Base-by-base conservation (phyloP, 2,797 vertebrate genomes). In the Peromyscus aztecus region DNA sequence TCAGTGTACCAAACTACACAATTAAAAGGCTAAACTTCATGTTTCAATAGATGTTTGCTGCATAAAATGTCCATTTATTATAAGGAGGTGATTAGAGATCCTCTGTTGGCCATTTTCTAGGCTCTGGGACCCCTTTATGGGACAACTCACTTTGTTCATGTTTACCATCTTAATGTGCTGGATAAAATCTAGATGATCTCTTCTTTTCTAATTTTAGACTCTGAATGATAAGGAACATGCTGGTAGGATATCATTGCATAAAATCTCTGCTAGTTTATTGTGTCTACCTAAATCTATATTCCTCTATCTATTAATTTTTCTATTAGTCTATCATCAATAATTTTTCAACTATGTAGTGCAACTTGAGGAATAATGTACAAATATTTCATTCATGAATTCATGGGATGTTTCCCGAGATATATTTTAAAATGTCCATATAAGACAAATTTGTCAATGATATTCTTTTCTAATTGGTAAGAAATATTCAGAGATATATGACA, bases 71-170 rank as follows among this genome's bases (percentile, higher is more conserved):
- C 34, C 29, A 83, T 27, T 29, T 77, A 1, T 8, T 23, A 31
- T 71, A 69, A 49, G 6, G 2, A 31, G 1, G 43, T 43, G 11
- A 71, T 10, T 16, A 43, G 6, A 55, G 2, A 23, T 43, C 4
- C 61, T 71, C 4, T 55, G 17, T 3, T 37, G 14, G 19, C 85
- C n/a, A 46, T 55, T 46, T 6, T 31, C 12, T 10, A 71, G 37
- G 3, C 16, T 23, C 16, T 27, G 17, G 10, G 2, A 2, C 2
- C 2, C 6, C 49, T 27, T 3, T 49, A 0, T 14, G 4, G 24
- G 5, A 4, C 52, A 71, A 27, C n/a, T 69, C 31, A 34, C 2
- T 0, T 2, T 17, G 0, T 14, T 31, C 11, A 10, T 2, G 4
- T 4, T 29, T 3, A 19, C 23, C 24, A 0, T 10, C 4, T 0